Conservation (phyloP, 2,888 invertebrate species). For the Notocelia uddmanniana region DNA sequence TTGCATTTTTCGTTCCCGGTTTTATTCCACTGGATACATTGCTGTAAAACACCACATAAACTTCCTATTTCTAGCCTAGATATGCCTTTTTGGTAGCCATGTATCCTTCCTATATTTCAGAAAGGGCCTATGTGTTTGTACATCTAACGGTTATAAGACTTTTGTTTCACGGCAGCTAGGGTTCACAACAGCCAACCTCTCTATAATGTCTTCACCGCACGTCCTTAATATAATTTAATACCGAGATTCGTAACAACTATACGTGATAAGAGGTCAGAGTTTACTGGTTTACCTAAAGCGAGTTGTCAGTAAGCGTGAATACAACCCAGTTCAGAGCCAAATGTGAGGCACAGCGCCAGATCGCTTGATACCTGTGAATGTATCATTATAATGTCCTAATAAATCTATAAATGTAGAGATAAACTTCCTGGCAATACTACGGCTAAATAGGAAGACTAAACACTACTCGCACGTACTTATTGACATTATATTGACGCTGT, state of each 20-base stretch:
- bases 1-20: background rate
- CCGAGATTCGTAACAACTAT: background rate
- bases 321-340: conserved; percentile 29
- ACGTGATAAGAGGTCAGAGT: background rate
- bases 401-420: conserved; percentile 46
- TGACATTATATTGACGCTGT: too few relatives aligned
- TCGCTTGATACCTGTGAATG: conserved; percentile 42
- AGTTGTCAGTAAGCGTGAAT: conserved; percentile 4
- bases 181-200: background rate
- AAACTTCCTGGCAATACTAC: conserved; percentile 23
- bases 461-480: background rate
- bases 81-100: background rate
- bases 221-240: background rate
- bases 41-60: background rate
- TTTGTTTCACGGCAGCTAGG: background rate
- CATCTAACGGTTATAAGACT: background rate
- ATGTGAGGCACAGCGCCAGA: conserved; percentile 36
- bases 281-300: background rate
- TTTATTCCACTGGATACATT: background rate
- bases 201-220: background rate
- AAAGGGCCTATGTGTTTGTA: background rate
- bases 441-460: background rate
- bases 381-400: conserved; percentile 48
- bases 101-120: background rate
- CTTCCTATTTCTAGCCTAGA: background rate